Conservation (phyloP, 2,888 invertebrate species). For the Drosophila mettleri region DNA sequence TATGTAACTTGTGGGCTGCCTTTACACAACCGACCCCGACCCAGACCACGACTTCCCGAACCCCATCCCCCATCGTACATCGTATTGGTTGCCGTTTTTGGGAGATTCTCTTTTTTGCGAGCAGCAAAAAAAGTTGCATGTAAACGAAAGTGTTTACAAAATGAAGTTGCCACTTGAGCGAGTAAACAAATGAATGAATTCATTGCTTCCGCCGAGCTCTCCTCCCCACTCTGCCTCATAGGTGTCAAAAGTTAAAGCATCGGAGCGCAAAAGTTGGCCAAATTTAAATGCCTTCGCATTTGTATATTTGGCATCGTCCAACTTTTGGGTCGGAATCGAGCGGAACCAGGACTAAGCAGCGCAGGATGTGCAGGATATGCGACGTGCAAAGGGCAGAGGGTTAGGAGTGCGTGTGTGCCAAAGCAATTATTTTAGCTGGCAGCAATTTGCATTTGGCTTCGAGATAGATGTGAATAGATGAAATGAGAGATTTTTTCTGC, state of each 20-base stretch:
- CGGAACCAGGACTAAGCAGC: conserved; percentile 25
- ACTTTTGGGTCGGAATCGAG: conserved; percentile 61
- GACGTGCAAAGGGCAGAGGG: background rate
- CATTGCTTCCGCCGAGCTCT: conserved; percentile 61
- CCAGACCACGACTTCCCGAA: background rate
- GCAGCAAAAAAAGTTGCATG: conserved; percentile 73
- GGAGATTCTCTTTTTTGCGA: conserved; percentile 38
- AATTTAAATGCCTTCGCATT: conserved; percentile 77
- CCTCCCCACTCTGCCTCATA: conserved; percentile 35
- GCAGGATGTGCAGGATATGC: background rate
- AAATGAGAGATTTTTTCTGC: conserved; percentile 6
- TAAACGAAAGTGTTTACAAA: conserved; percentile 81
- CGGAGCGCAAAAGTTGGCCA: conserved; percentile 76
- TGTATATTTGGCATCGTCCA: conserved; percentile 69
- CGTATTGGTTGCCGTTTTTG: conserved; percentile 47
- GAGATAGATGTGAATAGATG: conserved; percentile 48
- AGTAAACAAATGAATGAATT: conserved; percentile 82
- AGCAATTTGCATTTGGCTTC: conserved; percentile 70
- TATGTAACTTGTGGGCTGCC: conserved; percentile 79
- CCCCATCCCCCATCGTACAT: background rate
- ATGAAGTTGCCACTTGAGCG: conserved; percentile 81
- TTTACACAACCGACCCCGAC: conserved; percentile 51
- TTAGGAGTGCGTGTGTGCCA: conserved; percentile 62
- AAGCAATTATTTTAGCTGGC: conserved; percentile 79
- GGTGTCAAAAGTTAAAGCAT: conserved; percentile 80